phyloP scores from a whole-genome alignment of 2,113 vertebrate genomes.

The Pituophis catenifer region DNA sequence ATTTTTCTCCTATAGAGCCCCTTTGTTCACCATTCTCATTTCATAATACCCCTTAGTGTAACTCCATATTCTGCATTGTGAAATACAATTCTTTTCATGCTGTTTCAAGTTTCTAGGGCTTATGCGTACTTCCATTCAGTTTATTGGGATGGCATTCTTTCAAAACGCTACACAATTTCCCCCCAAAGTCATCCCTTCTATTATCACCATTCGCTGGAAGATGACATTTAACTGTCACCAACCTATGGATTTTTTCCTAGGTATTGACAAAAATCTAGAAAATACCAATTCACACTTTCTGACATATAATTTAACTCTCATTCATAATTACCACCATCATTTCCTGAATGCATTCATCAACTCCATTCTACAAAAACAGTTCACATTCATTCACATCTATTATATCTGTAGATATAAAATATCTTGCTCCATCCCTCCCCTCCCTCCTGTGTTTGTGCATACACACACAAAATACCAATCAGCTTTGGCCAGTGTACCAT shows the following conservation, averaged over 20 bases:
- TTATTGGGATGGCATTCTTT: neutral
- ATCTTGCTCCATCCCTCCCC: neutral
- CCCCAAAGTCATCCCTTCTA: neutral
- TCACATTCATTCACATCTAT: neutral
- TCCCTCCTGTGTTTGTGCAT: too few relatives aligned
- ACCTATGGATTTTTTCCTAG: neutral
- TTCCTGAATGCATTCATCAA: neutral
- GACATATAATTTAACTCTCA: neutral
- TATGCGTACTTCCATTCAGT: neutral
- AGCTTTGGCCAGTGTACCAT: neutral
- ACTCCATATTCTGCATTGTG: neutral
- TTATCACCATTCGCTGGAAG: neutral
- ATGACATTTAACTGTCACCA: neutral
- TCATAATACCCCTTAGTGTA: neutral
- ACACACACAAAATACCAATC: neutral
- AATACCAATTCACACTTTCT: neutral
- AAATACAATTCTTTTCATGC: neutral
- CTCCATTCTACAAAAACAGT: neutral
- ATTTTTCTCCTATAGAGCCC: neutral
- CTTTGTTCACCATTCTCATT: neutral
- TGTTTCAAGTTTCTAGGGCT: neutral
- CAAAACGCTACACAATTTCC: neutral
- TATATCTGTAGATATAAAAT: neutral
- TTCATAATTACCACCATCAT: neutral
- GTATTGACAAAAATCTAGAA: neutral